Evolutionary conservation across 2,113 vertebrate species (phyloP).

Genomic region (Nycticebus coucang): DNA sequence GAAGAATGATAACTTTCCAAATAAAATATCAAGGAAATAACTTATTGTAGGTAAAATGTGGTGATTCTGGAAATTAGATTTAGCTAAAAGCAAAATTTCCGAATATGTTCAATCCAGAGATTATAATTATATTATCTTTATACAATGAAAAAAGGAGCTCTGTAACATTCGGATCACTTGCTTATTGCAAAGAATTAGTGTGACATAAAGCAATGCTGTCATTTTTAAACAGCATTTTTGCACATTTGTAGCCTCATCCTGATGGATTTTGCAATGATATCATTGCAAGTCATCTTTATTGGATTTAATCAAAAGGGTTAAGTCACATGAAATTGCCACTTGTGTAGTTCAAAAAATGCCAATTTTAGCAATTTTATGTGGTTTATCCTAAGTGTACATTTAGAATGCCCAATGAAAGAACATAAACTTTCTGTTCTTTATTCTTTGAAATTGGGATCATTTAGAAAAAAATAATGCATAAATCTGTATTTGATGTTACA

Average conservation of each 20-base stretch:
- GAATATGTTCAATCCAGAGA: not conserved
- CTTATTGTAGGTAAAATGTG: not conserved
- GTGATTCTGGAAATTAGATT: conserved; percentile 27
- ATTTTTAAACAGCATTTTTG: not conserved
- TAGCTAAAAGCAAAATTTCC: not conserved
- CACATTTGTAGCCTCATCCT: not conserved
- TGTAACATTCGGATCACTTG: not conserved
- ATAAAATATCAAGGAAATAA: not conserved
- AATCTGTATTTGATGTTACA: not conserved
- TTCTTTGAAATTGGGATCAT: not conserved
- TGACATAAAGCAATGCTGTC: not conserved
- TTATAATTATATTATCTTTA: not conserved
- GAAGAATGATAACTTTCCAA: not conserved
- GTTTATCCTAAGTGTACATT: not conserved
- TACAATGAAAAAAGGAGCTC: not conserved
- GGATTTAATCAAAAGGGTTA: not conserved
- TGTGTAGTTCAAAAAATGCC: not conserved
- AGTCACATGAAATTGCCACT: not conserved
- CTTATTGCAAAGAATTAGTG: conserved; percentile 2
- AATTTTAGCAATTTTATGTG: not conserved
- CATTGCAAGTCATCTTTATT: not conserved
- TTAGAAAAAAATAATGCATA: not conserved
- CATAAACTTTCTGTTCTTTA: not conserved
- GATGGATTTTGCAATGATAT: not conserved
- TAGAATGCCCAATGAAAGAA: not conserved